Base-by-base conservation (phyloP, 1,140 invertebrate genomes). In the Megathymus violae region DNA sequence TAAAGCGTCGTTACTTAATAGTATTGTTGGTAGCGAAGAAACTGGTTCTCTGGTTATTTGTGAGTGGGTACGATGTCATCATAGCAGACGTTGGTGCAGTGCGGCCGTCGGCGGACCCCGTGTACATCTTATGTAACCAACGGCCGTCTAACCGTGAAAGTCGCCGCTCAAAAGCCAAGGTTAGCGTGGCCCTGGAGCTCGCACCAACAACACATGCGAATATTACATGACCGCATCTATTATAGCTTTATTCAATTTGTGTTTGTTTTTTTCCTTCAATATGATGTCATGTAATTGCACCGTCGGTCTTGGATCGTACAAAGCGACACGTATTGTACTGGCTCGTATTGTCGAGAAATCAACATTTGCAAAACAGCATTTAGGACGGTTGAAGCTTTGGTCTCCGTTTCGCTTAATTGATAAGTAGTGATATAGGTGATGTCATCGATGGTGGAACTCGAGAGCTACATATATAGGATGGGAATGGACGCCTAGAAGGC, bases 161-260 rank as follows among this genome's bases (percentile, higher is more conserved):
- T 91, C 82, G 76, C 84, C 86, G 77, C 83, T 91, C 88, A 88
- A 89, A 87, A 91, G 86, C 86, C 88, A 91, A 91, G 88, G 88
- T 91, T 87, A 87, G 63, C 78, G 71, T 67, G 85, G 80, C 88
- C 88, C 76, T 85, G 80, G 78, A 76, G 74, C 76, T 78, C 73
- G 72, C 50, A 73, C 75, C n/a, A n/a, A n/a, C 69, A 71, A 77
- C 79, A 84, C 76, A 84, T 81, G 85, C 82, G 77, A 88, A 85
- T 80, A 76, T 79, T 82, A 78, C 73, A 79, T 71, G 69, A 82
- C 74, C 69, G 78, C 77, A 73, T 80, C 75, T 70, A 74, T 76
- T 64, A 69, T 62, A 66, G 54, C 61, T 69, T 67, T 62, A 69
- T 54, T 72, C 74, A 74, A 72, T 73, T 67, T 73, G 46, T 76